Evolutionary conservation across 1,140 invertebrate genomes (phyloP).

Genomic region (Drosophila ironensis): DNA sequence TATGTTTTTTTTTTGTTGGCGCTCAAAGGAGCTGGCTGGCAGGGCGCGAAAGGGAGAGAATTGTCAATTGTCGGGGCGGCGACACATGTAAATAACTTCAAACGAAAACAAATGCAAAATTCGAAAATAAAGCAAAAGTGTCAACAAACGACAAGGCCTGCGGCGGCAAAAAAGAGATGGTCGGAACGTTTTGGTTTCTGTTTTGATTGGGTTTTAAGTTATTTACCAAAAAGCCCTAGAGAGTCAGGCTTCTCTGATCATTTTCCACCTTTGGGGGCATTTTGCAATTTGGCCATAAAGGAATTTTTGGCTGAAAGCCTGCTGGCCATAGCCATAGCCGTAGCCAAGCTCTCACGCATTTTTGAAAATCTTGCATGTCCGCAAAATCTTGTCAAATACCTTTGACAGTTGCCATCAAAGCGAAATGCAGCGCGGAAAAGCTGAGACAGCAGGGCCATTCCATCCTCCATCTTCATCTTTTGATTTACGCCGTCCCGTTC

Average conservation of each 20-base stretch:
- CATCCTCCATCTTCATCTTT: slow-evolving; percentile 25
- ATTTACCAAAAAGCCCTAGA: neutral
- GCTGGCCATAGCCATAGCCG: no score
- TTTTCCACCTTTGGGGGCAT: no score
- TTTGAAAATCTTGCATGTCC: slow-evolving; percentile 24
- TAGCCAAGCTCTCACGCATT: no score
- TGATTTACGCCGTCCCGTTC: slow-evolving; percentile 73
- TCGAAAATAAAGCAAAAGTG: slow-evolving; percentile 32
- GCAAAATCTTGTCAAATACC: slow-evolving; percentile 59
- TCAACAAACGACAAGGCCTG: slow-evolving; percentile 26
- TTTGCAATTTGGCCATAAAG: neutral
- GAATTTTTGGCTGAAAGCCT: slow-evolving; percentile 2
- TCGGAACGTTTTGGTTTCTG: slow-evolving; percentile 2
- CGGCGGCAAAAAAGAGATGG: slow-evolving; percentile 2
- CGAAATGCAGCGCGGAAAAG: slow-evolving; percentile 40
- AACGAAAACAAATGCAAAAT: slow-evolving; percentile 44
- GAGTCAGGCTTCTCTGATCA: no score
- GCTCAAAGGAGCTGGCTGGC: neutral
- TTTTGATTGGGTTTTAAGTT: neutral
- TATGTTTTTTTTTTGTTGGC: neutral
- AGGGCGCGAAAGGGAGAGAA: neutral
- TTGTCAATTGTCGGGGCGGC: slow-evolving; percentile 50
- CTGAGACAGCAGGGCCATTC: neutral
- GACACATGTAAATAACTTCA: slow-evolving; percentile 70
- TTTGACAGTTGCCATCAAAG: slow-evolving; percentile 72